Conservation (phyloP, 2,113 vertebrate species). For the Cyphomyrus plagiostoma region DNA sequence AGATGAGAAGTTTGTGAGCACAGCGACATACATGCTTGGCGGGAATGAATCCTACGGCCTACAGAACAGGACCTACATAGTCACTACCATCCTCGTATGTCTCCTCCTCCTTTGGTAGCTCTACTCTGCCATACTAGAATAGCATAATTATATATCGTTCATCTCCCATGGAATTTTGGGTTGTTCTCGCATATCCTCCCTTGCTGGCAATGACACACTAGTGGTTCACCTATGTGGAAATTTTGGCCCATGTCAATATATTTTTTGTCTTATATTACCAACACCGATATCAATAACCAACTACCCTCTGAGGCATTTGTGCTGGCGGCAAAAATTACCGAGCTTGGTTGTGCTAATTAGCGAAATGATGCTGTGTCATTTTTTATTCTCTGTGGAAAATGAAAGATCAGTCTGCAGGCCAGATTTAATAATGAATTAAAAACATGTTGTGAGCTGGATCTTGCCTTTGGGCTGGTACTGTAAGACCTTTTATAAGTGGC, state of each 20-base stretch:
- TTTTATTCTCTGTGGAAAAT: background rate
- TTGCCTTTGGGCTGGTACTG: background rate
- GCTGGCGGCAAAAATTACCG: background rate
- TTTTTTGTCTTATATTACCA: background rate
- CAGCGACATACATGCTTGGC: conserved; percentile 68
- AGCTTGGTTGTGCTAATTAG: background rate
- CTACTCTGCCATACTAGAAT: background rate
- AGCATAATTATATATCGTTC: background rate
- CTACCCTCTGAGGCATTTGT: background rate
- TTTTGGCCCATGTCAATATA: background rate
- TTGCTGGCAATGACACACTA: background rate
- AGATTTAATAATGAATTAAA: background rate
- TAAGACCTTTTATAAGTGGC: background rate
- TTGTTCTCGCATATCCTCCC: background rate
- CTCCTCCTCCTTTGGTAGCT: background rate
- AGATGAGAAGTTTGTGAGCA: conserved; percentile 87
- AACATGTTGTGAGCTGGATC: background rate
- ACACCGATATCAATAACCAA: background rate
- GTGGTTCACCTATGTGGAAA: background rate
- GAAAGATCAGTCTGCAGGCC: background rate
- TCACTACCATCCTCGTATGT: conserved; percentile 94
- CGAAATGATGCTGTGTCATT: background rate
- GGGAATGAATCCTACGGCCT: conserved; percentile 82
- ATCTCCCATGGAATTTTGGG: background rate
- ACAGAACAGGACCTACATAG: conserved; percentile 92